Conservation (phyloP, 2,113 vertebrate genomes). For the Ciconia stormi region DNA sequence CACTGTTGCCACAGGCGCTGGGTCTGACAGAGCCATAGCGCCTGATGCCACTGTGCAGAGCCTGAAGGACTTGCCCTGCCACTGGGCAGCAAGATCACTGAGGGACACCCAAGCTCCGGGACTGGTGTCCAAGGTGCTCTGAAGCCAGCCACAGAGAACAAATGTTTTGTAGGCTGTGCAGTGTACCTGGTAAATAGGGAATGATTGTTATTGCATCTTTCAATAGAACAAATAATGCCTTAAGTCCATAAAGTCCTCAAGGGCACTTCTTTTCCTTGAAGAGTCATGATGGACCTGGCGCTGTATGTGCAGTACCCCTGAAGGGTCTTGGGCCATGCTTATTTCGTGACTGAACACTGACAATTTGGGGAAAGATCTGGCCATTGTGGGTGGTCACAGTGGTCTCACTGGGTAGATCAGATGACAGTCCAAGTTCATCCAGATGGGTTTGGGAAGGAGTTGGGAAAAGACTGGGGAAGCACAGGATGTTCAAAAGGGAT, state of each 20-base stretch:
- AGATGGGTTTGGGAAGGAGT: background rate
- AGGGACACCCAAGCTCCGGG: background rate
- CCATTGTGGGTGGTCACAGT: background rate
- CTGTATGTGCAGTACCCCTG: background rate
- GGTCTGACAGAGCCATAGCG: accelerated
- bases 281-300: accelerated
- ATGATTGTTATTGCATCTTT: background rate
- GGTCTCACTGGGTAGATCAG: background rate
- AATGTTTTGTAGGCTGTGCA: background rate
- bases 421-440: background rate
- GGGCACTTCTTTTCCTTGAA: background rate
- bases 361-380: background rate
- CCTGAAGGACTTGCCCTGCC: background rate
- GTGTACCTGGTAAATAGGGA: background rate
- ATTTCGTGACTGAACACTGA: background rate
- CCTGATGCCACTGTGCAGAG: background rate
- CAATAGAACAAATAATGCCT: background rate
- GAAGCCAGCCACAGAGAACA: too few species aligned
- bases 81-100: background rate
- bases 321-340: accelerated
- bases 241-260: too few species aligned
- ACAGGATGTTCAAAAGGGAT: background rate
- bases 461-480: background rate
- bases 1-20: accelerated
- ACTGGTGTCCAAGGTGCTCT: background rate